Evolutionary conservation across 2,797 vertebrate species (phyloP).

Genomic region (Iguana delicatissima): DNA sequence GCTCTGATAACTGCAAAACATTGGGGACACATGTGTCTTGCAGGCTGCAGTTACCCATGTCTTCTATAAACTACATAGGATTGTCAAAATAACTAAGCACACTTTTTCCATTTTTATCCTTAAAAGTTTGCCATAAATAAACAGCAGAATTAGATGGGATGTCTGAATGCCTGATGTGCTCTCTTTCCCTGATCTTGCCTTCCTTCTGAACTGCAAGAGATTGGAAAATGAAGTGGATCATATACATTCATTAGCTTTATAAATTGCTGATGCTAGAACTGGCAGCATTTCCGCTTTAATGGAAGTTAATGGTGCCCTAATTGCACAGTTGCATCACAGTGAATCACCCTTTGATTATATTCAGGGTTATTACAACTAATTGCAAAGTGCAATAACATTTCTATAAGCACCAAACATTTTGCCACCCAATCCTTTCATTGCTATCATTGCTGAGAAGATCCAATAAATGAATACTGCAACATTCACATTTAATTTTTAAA

Average conservation of each 20-base stretch:
- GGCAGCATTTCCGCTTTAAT: constrained; percentile 69
- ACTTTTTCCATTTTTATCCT: background rate
- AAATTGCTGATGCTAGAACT: constrained; percentile 71
- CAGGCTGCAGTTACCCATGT: too few species aligned
- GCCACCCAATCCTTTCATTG: constrained; percentile 25
- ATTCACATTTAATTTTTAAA: constrained; percentile 40
- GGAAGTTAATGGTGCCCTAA: constrained; percentile 73
- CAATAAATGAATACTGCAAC: constrained; percentile 43
- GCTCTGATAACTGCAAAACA: too few species aligned
- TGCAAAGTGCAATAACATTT: constrained; percentile 44
- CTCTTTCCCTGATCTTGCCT: constrained; percentile 42
- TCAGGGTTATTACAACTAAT: constrained; percentile 68
- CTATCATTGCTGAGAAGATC: constrained; percentile 39
- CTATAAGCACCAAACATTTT: constrained; percentile 34
- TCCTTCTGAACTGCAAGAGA: constrained; percentile 37
- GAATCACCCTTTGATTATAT: constrained; percentile 67
- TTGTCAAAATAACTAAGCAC: background rate
- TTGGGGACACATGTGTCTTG: too few species aligned
- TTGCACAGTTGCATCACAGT: constrained; percentile 60
- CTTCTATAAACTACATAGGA: too few species aligned
- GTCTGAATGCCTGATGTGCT: constrained; percentile 53
- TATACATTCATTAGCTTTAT: constrained; percentile 64
- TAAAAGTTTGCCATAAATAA: constrained; percentile 17
- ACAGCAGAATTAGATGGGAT: constrained; percentile 55
- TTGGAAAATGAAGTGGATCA: constrained; percentile 47